phyloP scores from a whole-genome alignment of 2,113 vertebrate genomes.

The Clinocottus analis region DNA sequence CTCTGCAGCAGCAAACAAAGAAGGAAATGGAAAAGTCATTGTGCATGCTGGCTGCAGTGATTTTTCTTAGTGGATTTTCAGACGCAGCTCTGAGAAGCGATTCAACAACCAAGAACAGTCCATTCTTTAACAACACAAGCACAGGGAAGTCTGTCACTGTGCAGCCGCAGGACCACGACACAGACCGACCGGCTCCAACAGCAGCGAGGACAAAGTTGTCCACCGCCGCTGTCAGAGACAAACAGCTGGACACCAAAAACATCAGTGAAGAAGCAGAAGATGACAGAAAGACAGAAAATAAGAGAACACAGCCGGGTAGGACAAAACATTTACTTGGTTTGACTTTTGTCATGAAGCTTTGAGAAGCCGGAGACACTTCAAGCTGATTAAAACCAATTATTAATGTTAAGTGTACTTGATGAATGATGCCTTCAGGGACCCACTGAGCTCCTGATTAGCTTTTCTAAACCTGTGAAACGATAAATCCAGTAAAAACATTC shows the following conservation, averaged over 20 bases:
- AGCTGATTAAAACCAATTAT: neutral
- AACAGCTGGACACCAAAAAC: slow-evolving; percentile 16
- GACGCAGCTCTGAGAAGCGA: slow-evolving; percentile 7
- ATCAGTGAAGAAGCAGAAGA: neutral
- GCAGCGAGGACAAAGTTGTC: neutral
- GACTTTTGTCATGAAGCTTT: neutral
- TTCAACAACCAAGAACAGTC: neutral
- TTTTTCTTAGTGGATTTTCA: slow-evolving; percentile 42
- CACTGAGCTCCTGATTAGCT: neutral
- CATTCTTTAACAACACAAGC: neutral
- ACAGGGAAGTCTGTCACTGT: slow-evolving; percentile 9
- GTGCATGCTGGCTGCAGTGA: slow-evolving; percentile 44
- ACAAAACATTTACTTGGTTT: neutral
- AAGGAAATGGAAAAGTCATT: slow-evolving; percentile 67
- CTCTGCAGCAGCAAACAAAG: slow-evolving; percentile 46
- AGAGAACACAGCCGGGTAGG: slow-evolving; percentile 45
- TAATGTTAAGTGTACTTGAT: slow-evolving; percentile 1
- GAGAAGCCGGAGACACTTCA: neutral
- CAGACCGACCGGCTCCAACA: slow-evolving; percentile 3
- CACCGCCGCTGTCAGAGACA: slow-evolving; percentile 3
- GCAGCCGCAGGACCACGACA: slow-evolving; percentile 14
- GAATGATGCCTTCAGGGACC: slow-evolving; percentile 42
- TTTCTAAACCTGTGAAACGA: neutral
- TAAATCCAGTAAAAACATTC: too few relatives aligned
- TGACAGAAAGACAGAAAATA: neutral